These are phyloP conservation scores for Cinara cedri DNA, from an alignment of 2,888 invertebrate genomes.

Conservation along the genomic window DNA sequence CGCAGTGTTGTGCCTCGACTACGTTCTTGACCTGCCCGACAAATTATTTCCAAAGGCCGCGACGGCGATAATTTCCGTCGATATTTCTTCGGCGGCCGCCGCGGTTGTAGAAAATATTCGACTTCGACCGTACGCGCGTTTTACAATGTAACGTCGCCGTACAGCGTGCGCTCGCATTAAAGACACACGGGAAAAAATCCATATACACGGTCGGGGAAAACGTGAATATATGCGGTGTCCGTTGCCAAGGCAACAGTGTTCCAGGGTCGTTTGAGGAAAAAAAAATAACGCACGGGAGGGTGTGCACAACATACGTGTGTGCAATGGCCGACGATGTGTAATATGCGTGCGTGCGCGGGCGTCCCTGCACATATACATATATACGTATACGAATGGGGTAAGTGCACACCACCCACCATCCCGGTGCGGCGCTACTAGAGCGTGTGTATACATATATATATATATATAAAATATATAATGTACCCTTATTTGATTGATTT, in stretches of 20 bases:
- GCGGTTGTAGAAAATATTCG: background rate
- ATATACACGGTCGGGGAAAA: constrained; percentile 10
- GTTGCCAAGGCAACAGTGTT: constrained; percentile 52
- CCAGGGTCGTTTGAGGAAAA: constrained; percentile 46
- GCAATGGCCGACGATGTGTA: constrained; percentile 51
- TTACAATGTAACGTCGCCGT: background rate
- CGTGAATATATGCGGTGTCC: constrained; percentile 14
- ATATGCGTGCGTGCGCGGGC: constrained; percentile 30
- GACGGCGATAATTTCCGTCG: background rate
- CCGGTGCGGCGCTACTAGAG: background rate
- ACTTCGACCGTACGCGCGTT: background rate
- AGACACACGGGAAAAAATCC: background rate
- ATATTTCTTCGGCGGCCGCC: background rate
- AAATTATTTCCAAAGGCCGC: constrained; percentile 23
- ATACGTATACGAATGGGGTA: constrained; percentile 40
- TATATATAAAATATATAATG: too few species aligned
- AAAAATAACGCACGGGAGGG: constrained; percentile 40
- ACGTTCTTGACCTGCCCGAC: constrained; percentile 43
- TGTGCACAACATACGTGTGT: constrained; percentile 9
- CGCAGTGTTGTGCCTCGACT: background rate
- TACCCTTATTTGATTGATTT: constrained; percentile 55
- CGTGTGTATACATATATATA: background rate
- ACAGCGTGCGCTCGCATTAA: background rate
- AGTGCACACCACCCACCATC: constrained; percentile 22
- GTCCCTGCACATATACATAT: constrained; percentile 11